A percentile compares a stretch with the other conserved stretches of the same genome.
Evolutionary conservation across 1,140 invertebrate species (phyloP).

Genomic region (Cotesia chilonis): DNA sequence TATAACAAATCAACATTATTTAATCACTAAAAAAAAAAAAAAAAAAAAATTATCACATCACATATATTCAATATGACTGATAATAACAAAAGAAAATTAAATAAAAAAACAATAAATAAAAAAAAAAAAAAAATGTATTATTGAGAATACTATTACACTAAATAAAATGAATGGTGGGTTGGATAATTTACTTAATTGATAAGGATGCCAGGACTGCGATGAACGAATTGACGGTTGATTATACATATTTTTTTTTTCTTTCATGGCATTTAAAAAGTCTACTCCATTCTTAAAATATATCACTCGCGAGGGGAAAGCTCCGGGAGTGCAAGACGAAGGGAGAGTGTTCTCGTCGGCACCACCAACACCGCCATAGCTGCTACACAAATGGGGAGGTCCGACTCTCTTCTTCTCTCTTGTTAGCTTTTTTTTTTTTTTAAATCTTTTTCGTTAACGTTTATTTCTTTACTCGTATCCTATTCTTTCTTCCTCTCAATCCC

Average conservation of each 20-base stretch:
- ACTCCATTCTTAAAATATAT: slow-evolving; percentile 29
- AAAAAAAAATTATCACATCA: not conserved
- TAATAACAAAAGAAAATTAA: no score
- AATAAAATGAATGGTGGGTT: no score
- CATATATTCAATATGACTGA: no score
- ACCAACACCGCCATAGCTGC: slow-evolving; percentile 12
- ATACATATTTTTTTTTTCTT: not conserved
- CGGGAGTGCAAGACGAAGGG: slow-evolving; percentile 11
- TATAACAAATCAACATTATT: not conserved
- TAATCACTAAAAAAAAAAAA: not conserved
- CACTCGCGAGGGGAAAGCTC: slow-evolving; percentile 18
- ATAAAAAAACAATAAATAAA: no score
- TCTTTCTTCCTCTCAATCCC: not conserved
- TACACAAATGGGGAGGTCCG: slow-evolving; percentile 19
- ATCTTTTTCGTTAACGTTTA: not conserved
- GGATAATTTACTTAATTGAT: no score
- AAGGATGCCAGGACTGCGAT: no score
- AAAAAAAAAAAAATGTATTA: no score
- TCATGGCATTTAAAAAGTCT: slow-evolving; percentile 22
- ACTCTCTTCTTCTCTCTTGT: not conserved
- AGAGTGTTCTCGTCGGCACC: slow-evolving; percentile 5
- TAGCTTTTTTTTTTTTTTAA: slow-evolving; percentile 2
- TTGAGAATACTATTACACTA: no score
- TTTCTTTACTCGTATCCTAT: not conserved
- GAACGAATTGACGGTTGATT: no score